A percentile compares a stretch with the other conserved stretches of the same genome.
phyloP scores from a whole-genome alignment of 2,797 vertebrate genomes.

The Lagocephalus sceleratus region DNA sequence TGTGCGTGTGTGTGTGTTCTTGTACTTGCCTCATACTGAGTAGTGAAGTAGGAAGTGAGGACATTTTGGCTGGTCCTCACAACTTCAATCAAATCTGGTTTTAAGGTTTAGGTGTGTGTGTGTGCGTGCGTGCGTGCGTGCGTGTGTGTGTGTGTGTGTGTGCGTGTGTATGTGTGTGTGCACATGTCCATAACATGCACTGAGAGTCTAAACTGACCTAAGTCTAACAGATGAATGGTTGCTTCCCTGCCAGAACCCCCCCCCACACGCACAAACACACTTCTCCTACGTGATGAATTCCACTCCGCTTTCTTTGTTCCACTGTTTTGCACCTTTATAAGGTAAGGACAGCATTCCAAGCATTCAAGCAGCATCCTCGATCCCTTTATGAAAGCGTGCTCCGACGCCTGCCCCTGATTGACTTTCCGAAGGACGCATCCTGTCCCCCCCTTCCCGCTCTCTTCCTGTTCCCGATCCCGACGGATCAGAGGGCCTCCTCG shows the following conservation, averaged over 20 bases:
- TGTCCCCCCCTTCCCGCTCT: conserved; percentile 49
- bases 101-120: no score
- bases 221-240: no score
- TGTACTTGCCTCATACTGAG: no score
- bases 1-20: no score
- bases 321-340: conserved; percentile 51
- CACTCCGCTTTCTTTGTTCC: conserved; percentile 24
- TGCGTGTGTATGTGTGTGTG: no score
- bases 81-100: no score
- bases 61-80: no score
- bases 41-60: no score
- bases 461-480: conserved; percentile 67
- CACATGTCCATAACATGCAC: no score
- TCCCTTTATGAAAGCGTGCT: conserved; percentile 50
- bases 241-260: background rate
- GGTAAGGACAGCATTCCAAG: conserved; percentile 57
- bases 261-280: conserved; percentile 7
- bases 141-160: no score
- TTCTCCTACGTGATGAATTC: conserved; percentile 47
- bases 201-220: no score
- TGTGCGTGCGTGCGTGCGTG: no score
- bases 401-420: conserved; percentile 57
- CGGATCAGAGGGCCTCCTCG: conserved; percentile 56
- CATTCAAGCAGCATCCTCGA: conserved; percentile 57
- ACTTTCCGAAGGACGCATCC: conserved; percentile 68